A percentile compares a stretch with the other conserved stretches of the same genome.
Evolutionary conservation across 2,888 invertebrate genomes (phyloP).

Genomic region (Thumatha senex): DNA sequence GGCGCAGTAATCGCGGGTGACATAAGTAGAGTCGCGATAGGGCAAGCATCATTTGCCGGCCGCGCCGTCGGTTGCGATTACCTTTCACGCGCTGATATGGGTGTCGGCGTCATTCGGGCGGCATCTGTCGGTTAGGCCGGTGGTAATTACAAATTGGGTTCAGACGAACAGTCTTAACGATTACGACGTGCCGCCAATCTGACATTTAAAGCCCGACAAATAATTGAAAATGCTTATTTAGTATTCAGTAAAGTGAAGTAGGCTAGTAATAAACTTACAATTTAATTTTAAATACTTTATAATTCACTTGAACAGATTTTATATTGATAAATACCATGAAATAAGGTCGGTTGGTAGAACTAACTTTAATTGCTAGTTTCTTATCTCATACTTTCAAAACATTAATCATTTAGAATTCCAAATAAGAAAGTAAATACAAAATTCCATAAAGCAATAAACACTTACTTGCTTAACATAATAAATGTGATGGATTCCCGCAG

Average conservation of each 20-base stretch:
- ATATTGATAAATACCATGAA: neutral
- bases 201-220: slow-evolving; percentile 50
- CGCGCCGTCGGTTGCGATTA: slow-evolving; percentile 71
- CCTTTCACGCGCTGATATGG: slow-evolving; percentile 63
- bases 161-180: slow-evolving; percentile 46
- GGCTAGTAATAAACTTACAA: slow-evolving; percentile 14
- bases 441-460: slow-evolving; percentile 70
- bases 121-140: slow-evolving; percentile 38
- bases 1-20: slow-evolving; percentile 67
- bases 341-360: neutral
- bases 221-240: slow-evolving; percentile 41
- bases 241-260: slow-evolving; percentile 25
- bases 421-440: slow-evolving; percentile 54
- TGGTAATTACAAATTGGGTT: slow-evolving; percentile 61
- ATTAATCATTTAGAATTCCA: slow-evolving; percentile 57
- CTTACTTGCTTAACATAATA: slow-evolving; percentile 60
- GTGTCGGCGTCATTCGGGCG: slow-evolving; percentile 33
- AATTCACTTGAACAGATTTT: too few species aligned
- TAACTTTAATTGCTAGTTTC: slow-evolving; percentile 29
- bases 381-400: slow-evolving; percentile 50
- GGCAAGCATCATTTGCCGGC: slow-evolving; percentile 76
- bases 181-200: slow-evolving; percentile 41
- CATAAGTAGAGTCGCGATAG: slow-evolving; percentile 67
- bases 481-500: slow-evolving; percentile 73
- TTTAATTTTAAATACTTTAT: neutral